Base-by-base conservation (phyloP, 2,888 invertebrate species). In the Blomia tropicalis region DNA sequence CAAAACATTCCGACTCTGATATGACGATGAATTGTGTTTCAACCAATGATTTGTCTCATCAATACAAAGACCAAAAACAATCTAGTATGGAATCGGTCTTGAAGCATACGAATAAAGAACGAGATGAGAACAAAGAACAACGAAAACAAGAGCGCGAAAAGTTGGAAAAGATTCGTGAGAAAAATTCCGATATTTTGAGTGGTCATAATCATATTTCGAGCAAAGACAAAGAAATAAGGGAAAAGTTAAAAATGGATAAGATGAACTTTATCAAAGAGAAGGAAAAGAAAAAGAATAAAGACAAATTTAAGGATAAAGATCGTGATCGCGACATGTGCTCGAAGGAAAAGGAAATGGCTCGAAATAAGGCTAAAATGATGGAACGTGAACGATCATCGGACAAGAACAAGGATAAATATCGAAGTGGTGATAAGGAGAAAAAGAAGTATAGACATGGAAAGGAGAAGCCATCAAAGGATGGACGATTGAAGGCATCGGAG, bases 261-360 rank as follows among this genome's bases (percentile, higher is more conserved):
- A 66, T 64, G 36, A 64, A 66, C 43, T 62, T 58, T 3, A 58
- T 60, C 31, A 65, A 69, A 63, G 67, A 68, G 27, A 69, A 69
- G 65, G 67, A 69, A 30, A 66, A 66, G 53, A 58, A 65, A 22
- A 47, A 67, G 5, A n/a, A n/a, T n/a, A 69, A 70, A 63, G 69
- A 69, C 43, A 68, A 68, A 29, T 59, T 61, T 36, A 36, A 61
- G 1, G 62, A 56, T 58, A 66, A 64, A 59, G 66, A 67, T 58
- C 31, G 64, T 43, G 64, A 64, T 51, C 61, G 67, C 36, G 59
- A 43, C 27, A 66, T 64, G 47, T n/a, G n/a, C n/a, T 47, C 63
- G 32, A 66, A 63, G 76, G 77, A 63, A 70, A 68, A 41, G 76
- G 78, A 56, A 75, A 77, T 36, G 77, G 69, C 78, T 77, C 58